Evolutionary conservation across 2,797 vertebrate genomes (phyloP).

Genomic region (Glossophaga mutica): DNA sequence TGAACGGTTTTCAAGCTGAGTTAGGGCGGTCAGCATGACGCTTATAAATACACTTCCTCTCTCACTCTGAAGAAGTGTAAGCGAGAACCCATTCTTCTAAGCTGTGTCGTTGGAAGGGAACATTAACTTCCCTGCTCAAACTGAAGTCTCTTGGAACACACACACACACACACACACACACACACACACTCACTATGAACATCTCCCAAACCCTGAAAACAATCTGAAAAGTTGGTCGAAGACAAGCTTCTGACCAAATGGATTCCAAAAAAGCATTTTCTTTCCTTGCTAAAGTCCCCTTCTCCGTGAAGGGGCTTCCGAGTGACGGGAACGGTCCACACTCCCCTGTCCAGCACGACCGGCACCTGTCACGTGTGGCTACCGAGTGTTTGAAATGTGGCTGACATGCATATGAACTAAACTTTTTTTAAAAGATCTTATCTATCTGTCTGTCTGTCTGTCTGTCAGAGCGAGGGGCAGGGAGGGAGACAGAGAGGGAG

Average conservation of each 20-base stretch:
- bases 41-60: not conserved
- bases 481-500: not conserved
- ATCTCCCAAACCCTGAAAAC: not conserved
- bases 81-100: not conserved
- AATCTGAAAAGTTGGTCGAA: not conserved
- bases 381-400: not conserved
- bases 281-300: not conserved
- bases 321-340: not conserved
- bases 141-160: not conserved
- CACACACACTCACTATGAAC: not conserved
- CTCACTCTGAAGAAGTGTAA: not conserved
- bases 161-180: no score
- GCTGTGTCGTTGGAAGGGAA: conserved; percentile 28
- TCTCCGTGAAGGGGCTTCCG: not conserved
- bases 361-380: not conserved
- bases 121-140: not conserved
- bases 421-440: not conserved
- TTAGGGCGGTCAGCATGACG: not conserved
- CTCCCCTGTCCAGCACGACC: not conserved
- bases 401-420: not conserved
- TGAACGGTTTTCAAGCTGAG: not conserved
- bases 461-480: no score
- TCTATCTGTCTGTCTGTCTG: no score
- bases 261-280: conserved; percentile 6
- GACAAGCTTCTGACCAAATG: not conserved